Percentiles rank a stretch among this genome's conserved stretches.
Conservation (phyloP, 2,797 vertebrate genomes). For the Paratrypauchen microcephalus region DNA sequence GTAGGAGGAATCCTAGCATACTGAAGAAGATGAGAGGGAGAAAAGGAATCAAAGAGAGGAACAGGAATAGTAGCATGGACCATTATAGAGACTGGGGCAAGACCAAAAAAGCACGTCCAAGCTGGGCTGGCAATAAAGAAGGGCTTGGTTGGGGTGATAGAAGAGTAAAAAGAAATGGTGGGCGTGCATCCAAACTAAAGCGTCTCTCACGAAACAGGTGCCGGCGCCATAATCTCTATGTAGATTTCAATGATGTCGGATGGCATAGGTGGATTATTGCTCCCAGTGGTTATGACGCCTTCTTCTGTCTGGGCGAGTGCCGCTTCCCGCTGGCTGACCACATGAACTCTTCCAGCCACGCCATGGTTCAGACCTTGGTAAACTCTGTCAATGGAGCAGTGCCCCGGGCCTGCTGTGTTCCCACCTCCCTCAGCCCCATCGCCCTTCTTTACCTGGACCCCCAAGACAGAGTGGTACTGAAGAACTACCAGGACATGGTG, state of each 20-base stretch:
- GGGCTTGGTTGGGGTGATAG: constrained; percentile 56
- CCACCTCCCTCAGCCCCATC: constrained; percentile 83
- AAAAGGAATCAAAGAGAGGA: constrained; percentile 59
- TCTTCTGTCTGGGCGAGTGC: constrained; percentile 85
- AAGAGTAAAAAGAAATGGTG: constrained; percentile 79
- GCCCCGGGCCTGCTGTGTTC: constrained; percentile 82
- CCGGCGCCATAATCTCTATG: constrained; percentile 82
- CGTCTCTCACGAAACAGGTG: constrained; percentile 76
- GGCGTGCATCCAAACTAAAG: constrained; percentile 78
- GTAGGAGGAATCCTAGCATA: constrained; percentile 56
- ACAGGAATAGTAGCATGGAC: constrained; percentile 54
- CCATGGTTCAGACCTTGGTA: constrained; percentile 87
- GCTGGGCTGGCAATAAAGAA: constrained; percentile 50
- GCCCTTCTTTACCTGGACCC: constrained; percentile 84
- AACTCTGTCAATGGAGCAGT: constrained; percentile 84
- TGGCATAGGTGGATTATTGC: constrained; percentile 88
- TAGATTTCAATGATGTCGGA: constrained; percentile 85
- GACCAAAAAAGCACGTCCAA: constrained; percentile 46
- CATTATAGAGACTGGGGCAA: constrained; percentile 41
- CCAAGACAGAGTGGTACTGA: constrained; percentile 83
- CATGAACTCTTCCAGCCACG: constrained; percentile 87
- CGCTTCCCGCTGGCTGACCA: constrained; percentile 85
- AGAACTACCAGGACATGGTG: constrained; percentile 88
- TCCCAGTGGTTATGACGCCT: constrained; percentile 83
- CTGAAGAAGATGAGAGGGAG: constrained; percentile 58